phyloP scores from a whole-genome alignment of 1,140 invertebrate species.

The Neocloeon triangulifer region DNA sequence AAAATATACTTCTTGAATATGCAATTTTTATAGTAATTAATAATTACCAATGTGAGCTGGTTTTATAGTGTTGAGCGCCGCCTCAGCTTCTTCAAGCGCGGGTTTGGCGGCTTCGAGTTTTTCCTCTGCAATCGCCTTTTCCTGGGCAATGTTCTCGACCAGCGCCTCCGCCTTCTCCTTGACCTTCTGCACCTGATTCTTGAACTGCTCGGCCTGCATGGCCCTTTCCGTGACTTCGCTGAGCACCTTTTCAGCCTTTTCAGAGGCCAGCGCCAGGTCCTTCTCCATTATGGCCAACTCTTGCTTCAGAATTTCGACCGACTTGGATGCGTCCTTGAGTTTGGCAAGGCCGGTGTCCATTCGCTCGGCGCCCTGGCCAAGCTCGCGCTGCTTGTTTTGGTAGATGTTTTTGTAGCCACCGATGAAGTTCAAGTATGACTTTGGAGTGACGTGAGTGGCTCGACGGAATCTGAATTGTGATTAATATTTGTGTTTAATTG shows the following conservation, averaged over 20 bases:
- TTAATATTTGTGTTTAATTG: conserved; percentile 1
- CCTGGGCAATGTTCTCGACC: conserved; percentile 71
- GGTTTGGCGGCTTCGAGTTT: conserved; percentile 81
- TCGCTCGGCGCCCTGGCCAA: conserved; percentile 66
- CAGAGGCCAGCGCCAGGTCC: conserved; percentile 67
- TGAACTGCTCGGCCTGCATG: conserved; percentile 82
- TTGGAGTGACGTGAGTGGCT: conserved; percentile 89
- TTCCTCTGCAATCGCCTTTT: conserved; percentile 74
- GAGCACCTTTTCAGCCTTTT: conserved; percentile 67
- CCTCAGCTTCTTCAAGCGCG: conserved; percentile 80
- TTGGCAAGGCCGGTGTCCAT: conserved; percentile 90
- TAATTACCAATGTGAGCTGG: conserved; percentile 64
- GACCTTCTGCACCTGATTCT: conserved; percentile 84
- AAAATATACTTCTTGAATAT: too few relatives aligned
- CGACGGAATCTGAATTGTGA: conserved; percentile 42
- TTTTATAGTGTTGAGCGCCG: conserved; percentile 89
- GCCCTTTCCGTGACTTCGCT: conserved; percentile 75
- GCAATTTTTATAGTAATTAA: too few relatives aligned
- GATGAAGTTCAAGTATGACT: conserved; percentile 91
- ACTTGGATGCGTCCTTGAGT: conserved; percentile 78
- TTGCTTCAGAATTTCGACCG: conserved; percentile 72
- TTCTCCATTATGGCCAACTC: conserved; percentile 86
- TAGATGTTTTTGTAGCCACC: conserved; percentile 89
- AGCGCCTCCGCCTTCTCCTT: conserved; percentile 86
- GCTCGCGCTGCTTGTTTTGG: conserved; percentile 61